Conservation (phyloP, 2,113 vertebrate species). For the Pygoscelis adeliae region DNA sequence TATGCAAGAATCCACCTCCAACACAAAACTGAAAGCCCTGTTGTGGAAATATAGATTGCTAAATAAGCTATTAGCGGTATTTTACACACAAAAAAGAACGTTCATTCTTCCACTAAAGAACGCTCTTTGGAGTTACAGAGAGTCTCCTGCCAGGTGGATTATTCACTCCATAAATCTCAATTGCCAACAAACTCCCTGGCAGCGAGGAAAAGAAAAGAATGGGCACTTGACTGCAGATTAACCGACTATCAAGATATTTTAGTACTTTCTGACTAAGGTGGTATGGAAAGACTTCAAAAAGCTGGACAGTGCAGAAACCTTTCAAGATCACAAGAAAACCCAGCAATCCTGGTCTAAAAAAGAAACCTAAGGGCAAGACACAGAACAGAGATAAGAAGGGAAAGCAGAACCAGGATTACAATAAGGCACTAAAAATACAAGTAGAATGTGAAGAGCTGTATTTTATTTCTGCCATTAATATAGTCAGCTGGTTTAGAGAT, state of each 20-base stretch:
- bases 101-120: slow-evolving; percentile 19
- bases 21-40: slow-evolving; percentile 33
- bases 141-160: slow-evolving; percentile 49
- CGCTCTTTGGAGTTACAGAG: not conserved
- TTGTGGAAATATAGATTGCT: slow-evolving; percentile 50
- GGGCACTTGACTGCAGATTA: slow-evolving; percentile 1
- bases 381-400: not conserved
- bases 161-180: slow-evolving; percentile 34
- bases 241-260: slow-evolving; percentile 4
- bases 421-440: slow-evolving; percentile 20
- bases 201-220: slow-evolving; percentile 19
- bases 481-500: not conserved
- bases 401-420: slow-evolving; percentile 12
- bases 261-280: not conserved
- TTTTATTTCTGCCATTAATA: slow-evolving; percentile 24
- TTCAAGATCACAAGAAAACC: not conserved
- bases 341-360: not conserved
- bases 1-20: slow-evolving; percentile 42
- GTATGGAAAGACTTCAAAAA: not conserved
- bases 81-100: slow-evolving; percentile 18
- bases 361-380: not conserved
- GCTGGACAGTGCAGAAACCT: not conserved
- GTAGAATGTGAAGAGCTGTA: not conserved
- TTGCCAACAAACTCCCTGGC: slow-evolving; percentile 13
- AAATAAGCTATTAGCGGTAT: slow-evolving; percentile 53